Conservation (phyloP, 2,113 vertebrate species). For the Colossoma macropomum region DNA sequence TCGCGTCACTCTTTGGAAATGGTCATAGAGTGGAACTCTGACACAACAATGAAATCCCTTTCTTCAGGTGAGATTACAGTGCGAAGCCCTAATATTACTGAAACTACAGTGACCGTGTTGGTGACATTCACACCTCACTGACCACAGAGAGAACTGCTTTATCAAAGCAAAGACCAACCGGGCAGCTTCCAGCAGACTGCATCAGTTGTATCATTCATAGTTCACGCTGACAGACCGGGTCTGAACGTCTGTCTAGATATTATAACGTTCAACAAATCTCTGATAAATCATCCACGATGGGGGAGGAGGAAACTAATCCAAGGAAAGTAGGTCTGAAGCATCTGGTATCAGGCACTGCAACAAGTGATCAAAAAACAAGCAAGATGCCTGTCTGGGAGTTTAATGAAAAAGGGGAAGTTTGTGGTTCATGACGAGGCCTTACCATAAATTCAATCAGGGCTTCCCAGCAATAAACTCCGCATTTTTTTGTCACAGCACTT, state of each 20-base stretch:
- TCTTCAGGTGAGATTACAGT: conserved; percentile 17
- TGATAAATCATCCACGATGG: neutral
- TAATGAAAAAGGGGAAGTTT: neutral
- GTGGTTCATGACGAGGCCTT: conserved; percentile 1
- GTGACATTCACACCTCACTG: neutral
- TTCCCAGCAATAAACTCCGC: neutral
- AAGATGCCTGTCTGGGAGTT: neutral
- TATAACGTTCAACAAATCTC: neutral
- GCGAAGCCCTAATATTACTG: conserved; percentile 4
- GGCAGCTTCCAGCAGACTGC: neutral
- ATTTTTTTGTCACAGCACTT: neutral
- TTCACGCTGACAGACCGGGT: neutral
- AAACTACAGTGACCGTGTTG: conserved; percentile 11
- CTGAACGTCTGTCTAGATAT: neutral
- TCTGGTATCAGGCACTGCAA: neutral
- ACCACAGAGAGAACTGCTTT: neutral
- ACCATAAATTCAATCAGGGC: neutral
- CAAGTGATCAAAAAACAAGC: neutral
- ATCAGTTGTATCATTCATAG: too few species aligned
- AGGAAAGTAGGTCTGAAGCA: neutral
- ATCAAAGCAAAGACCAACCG: conserved; percentile 10
- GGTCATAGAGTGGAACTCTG: neutral
- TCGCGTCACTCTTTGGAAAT: neutral
- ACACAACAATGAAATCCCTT: neutral
- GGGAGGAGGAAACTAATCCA: neutral